Percentiles rank a stretch among this genome's conserved stretches.
Evolutionary conservation across 2,888 invertebrate species (phyloP).

Genomic region (Phytoseiulus persimilis): DNA sequence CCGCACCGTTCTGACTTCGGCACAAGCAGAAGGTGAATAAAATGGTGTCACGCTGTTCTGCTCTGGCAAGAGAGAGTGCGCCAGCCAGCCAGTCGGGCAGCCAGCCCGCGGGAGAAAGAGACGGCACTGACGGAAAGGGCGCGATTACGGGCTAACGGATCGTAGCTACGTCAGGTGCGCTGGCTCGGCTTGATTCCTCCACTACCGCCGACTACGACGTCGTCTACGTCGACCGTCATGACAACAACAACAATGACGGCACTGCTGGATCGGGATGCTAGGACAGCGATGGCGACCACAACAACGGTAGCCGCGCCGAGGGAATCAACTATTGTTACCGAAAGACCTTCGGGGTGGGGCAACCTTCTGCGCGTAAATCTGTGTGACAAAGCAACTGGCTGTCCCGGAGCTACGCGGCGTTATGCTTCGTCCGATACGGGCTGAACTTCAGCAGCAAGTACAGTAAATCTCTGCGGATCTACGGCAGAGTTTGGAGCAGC

Average conservation of each 20-base stretch:
- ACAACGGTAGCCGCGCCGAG: neutral
- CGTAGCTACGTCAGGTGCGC: neutral
- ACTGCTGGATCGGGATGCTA: neutral
- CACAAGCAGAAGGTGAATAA: neutral
- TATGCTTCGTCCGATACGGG: neutral
- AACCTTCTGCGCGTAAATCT: neutral
- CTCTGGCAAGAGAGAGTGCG: neutral
- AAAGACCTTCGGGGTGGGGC: neutral
- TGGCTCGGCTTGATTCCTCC: neutral
- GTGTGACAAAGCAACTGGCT: neutral
- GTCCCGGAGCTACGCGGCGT: neutral
- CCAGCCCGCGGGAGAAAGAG: neutral
- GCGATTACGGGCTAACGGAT: neutral
- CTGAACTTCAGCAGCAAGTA: neutral
- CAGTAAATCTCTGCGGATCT: too few species aligned
- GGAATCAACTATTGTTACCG: neutral
- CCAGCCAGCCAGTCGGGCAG: neutral
- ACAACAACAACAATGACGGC: neutral
- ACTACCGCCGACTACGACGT: neutral
- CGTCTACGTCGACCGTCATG: neutral
- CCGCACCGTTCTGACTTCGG: neutral
- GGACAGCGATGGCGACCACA: neutral
- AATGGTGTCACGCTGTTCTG: conserved; percentile 5
- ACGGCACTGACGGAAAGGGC: neutral
- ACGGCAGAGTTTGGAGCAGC: too few species aligned